Evolutionary conservation across 2,888 invertebrate genomes (phyloP), one percentile per base, ranked within the genome.

Genomic region (Pseudococcus jackbeardsleyi): DNA sequence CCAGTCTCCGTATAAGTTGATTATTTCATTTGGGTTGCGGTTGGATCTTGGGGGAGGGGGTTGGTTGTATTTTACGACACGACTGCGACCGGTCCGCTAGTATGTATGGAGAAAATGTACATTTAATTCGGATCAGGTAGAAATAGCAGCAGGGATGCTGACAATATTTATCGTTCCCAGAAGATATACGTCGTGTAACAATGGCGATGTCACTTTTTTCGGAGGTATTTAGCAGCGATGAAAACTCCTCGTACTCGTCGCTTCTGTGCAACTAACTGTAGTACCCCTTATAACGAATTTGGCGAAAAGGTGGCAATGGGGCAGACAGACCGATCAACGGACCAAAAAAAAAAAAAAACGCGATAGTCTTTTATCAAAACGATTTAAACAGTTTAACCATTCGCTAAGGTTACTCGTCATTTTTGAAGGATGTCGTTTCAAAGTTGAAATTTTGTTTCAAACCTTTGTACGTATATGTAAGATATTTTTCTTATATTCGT

Each of bases 401-500:
- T 82, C 46, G 17, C 22, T 5, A 19, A n/a, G n/a, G n/a, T 33
- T 2, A 42, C 19, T 82, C 42, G 77, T 77, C 42, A n/a, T 33
- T 19, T 9, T 1, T 46, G 86, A 72, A 72, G 48, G 68, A 85
- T 85, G 50, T 86, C 42, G 42, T 42, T 42, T 5, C 9, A 77
- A 86, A 86, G 46, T 46, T 68, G 86, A 86, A 86, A 86, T 86
- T 68, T 86, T 86, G 86, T 86, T 86, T 86, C 86, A 72, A 86
- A 68, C 72, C 86, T 72, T 86, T 68, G 9, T 19, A 33, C 72
- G 0, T 42, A 42, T 1, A 42, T 22, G 42, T 82, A 82, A 82
- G 39, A 82, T 82, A 46, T 82, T 72, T 72, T 72, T 72, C 33
- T 72, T 72, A 72, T 64, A 72, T 64, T 22, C 22, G 7, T 64